phyloP scores from a whole-genome alignment of 2,113 vertebrate species.

The Rhynchopsitta pachyrhyncha region DNA sequence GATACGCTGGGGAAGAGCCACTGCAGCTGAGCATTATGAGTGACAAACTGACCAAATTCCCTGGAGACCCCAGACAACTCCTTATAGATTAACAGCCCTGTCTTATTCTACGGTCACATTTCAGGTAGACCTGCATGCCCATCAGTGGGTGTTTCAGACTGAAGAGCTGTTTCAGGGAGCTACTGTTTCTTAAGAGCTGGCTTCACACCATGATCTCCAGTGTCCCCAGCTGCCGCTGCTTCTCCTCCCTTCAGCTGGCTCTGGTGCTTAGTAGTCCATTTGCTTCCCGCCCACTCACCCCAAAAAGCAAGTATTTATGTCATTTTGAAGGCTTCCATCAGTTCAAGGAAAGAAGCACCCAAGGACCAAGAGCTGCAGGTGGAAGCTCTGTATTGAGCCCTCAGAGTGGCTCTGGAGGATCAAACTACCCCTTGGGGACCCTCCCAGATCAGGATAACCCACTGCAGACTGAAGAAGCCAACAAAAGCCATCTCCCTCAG shows the following conservation, averaged over 20 bases:
- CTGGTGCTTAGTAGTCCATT: not conserved
- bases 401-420: not conserved
- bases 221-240: not conserved
- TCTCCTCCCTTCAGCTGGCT: not conserved
- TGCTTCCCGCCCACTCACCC: not conserved
- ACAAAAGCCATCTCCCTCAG: rapidly evolving
- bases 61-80: not conserved
- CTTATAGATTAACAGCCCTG: not conserved
- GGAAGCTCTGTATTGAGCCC: not conserved
- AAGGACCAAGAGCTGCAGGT: not conserved
- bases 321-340: not conserved
- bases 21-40: not conserved
- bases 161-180: not conserved
- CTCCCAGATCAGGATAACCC: not conserved
- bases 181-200: not conserved
- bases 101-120: not conserved
- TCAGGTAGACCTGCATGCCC: not conserved
- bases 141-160: not conserved
- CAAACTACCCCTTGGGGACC: not conserved
- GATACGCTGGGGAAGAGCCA: not conserved
- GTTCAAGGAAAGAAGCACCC: not conserved
- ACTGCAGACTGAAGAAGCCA: not conserved
- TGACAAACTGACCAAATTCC: not conserved
- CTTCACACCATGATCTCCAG: not conserved
- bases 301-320: not conserved